Conservation (phyloP, 2,888 invertebrate genomes). For the Sarcophaga variegata region DNA sequence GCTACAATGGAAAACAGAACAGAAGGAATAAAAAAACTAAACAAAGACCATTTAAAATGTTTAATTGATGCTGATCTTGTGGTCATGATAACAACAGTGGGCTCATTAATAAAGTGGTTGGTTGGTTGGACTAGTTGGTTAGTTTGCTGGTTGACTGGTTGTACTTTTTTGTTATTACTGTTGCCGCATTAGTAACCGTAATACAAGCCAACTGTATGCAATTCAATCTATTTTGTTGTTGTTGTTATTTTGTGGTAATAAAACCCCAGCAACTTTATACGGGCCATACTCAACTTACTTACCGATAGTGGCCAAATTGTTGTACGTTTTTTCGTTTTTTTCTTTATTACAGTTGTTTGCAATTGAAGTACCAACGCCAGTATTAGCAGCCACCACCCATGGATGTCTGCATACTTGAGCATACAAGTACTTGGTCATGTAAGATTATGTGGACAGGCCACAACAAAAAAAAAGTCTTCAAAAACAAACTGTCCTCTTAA, state of each 20-base stretch:
- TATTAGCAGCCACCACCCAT: conserved; percentile 66
- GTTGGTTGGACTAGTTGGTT: background rate
- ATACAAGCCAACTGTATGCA: conserved; percentile 50
- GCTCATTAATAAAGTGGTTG: conserved; percentile 69
- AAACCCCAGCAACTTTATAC: conserved; percentile 1
- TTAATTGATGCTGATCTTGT: conserved; percentile 68
- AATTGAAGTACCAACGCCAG: conserved; percentile 27
- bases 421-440: conserved; percentile 44
- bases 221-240: conserved; percentile 14
- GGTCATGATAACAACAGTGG: conserved; percentile 63
- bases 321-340: conserved; percentile 3
- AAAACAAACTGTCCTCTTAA: conserved; percentile 17
- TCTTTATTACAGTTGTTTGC: background rate
- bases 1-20: conserved; percentile 12
- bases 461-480: background rate
- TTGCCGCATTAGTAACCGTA: conserved; percentile 9
- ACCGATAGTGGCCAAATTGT: conserved; percentile 28
- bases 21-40: conserved; percentile 42
- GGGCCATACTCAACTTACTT: background rate
- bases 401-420: conserved; percentile 60
- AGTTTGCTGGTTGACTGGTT: background rate
- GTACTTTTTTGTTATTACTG: no score
- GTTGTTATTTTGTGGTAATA: background rate
- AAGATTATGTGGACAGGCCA: conserved; percentile 43
- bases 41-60: conserved; percentile 68